phyloP scores from a whole-genome alignment of 1,140 invertebrate genomes.

The Cherax destructor region DNA sequence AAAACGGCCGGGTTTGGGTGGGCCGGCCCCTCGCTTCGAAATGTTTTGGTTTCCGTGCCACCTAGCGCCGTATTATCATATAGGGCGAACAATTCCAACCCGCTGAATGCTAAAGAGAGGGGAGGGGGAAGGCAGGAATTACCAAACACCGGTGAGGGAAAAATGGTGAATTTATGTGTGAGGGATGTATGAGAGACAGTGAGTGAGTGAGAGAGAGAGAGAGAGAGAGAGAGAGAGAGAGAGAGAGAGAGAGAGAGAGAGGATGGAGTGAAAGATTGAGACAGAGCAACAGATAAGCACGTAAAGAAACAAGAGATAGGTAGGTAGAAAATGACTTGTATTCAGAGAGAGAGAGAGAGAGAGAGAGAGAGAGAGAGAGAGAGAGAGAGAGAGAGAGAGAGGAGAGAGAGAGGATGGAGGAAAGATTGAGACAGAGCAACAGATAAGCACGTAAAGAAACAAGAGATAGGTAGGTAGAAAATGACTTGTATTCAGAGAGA shows the following conservation, averaged over 20 bases:
- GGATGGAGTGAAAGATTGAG: neutral
- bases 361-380: too few relatives aligned
- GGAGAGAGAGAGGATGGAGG: neutral
- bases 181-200: constrained; percentile 17
- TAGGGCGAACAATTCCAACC: constrained; percentile 55
- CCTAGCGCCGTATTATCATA: constrained; percentile 46
- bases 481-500: neutral
- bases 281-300: neutral
- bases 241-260: neutral
- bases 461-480: too few relatives aligned
- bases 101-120: constrained; percentile 58
- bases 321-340: too few relatives aligned
- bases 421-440: neutral
- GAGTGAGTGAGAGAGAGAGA: constrained; percentile 38
- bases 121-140: constrained; percentile 39
- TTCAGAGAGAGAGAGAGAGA: neutral
- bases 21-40: constrained; percentile 31
- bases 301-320: too few relatives aligned
- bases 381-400: constrained; percentile 31
- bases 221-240: constrained; percentile 30
- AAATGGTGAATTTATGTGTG: constrained; percentile 41
- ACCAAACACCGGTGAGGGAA: constrained; percentile 43
- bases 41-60: constrained; percentile 50
- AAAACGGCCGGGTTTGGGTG: constrained; percentile 36
- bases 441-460: too few relatives aligned